A percentile compares a stretch with the other conserved stretches of the same genome.
These are phyloP conservation scores for Drosophila subsilvestris DNA, from an alignment of 2,888 invertebrate species.

Conservation along the genomic window DNA sequence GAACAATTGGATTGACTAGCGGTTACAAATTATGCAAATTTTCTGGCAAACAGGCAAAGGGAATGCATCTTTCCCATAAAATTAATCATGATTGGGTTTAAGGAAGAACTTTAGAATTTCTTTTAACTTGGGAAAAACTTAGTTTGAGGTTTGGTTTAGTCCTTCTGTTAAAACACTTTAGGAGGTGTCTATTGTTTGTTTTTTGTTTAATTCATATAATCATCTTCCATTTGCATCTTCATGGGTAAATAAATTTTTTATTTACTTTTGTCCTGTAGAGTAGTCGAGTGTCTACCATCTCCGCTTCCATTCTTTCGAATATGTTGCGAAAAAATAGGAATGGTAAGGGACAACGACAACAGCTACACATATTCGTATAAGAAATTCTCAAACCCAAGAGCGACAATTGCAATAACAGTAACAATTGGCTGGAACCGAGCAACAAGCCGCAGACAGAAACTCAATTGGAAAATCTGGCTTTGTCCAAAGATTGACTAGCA, in stretches of 20 bases:
- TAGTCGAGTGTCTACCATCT: constrained; percentile 1
- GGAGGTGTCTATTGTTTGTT: no score
- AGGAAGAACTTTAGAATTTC: no score
- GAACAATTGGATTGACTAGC: constrained; percentile 41
- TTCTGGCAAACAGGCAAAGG: constrained; percentile 11
- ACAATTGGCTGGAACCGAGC: constrained; percentile 40
- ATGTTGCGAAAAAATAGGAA: constrained; percentile 16
- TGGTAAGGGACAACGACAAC: constrained; percentile 40
- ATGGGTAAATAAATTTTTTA: no score
- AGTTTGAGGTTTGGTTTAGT: no score
- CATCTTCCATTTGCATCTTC: no score
- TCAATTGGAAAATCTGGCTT: constrained; percentile 38
- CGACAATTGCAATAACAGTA: constrained; percentile 27
- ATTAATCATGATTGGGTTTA: neutral
- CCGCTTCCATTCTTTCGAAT: constrained; percentile 2
- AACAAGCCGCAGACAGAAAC: constrained; percentile 38
- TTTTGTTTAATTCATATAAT: no score
- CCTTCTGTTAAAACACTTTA: no score
- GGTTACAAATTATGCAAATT: constrained; percentile 38
- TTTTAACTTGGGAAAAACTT: no score
- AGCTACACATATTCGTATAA: neutral
- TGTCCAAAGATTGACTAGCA: neutral
- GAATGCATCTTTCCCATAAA: neutral
- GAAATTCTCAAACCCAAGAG: constrained; percentile 29
- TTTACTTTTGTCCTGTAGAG: neutral